phyloP scores from a whole-genome alignment of 2,113 vertebrate genomes.

The Pyxicephalus adspersus region DNA sequence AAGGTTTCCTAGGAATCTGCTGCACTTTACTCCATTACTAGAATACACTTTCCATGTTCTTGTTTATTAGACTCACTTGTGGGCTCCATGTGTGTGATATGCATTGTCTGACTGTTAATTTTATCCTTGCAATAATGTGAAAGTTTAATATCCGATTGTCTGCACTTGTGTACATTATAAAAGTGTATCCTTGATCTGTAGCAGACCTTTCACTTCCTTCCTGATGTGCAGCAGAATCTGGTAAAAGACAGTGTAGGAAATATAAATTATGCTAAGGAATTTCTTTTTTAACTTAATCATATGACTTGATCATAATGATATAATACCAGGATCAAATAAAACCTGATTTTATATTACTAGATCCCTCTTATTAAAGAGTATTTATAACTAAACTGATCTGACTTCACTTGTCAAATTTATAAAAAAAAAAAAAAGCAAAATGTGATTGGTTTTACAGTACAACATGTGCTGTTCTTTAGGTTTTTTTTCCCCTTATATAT shows the following conservation, averaged over 20 bases:
- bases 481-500: too few species aligned
- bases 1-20: background rate
- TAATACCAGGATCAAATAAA: too few species aligned
- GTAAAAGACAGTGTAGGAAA: slow-evolving; percentile 4
- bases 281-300: too few species aligned
- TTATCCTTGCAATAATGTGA: slow-evolving; percentile 30
- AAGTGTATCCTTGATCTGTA: slow-evolving; percentile 47
- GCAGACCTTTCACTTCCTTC: slow-evolving; percentile 50
- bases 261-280: too few species aligned
- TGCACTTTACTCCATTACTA: background rate
- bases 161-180: slow-evolving; percentile 40
- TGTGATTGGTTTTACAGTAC: too few species aligned
- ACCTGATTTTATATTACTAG: too few species aligned
- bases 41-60: background rate
- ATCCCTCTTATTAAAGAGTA: too few species aligned
- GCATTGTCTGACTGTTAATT: slow-evolving; percentile 7
- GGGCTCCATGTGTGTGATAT: background rate
- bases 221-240: slow-evolving; percentile 31
- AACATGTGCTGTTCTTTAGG: too few species aligned
- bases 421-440: too few species aligned
- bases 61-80: background rate
- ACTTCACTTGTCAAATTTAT: too few species aligned
- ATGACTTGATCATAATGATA: too few species aligned
- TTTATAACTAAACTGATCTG: too few species aligned
- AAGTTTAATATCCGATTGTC: slow-evolving; percentile 48